phyloP scores from a whole-genome alignment of 1,140 invertebrate genomes.

The Nephotettix cincticeps region DNA sequence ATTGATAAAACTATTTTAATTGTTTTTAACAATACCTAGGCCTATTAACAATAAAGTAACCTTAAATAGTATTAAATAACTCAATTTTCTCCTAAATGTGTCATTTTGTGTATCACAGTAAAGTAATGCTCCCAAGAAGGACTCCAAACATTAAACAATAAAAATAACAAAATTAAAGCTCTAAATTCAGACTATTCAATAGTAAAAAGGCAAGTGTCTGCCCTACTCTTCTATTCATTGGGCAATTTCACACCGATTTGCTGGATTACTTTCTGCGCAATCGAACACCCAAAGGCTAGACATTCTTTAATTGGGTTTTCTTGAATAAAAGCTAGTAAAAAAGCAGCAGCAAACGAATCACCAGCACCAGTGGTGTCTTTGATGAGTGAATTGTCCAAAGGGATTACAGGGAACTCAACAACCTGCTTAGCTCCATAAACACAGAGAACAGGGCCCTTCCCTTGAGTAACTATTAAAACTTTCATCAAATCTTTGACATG shows the following conservation, averaged over 20 bases:
- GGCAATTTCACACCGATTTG: constrained; percentile 23
- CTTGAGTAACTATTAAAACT: constrained; percentile 40
- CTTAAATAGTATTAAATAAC: too few species aligned
- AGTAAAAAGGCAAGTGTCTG: background rate
- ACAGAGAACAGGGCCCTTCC: constrained; percentile 37
- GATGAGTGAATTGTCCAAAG: constrained; percentile 50
- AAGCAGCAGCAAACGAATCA: constrained; percentile 67
- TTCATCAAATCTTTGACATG: constrained; percentile 13
- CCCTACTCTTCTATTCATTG: background rate
- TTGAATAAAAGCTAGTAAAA: constrained; percentile 52
- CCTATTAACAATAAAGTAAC: too few species aligned
- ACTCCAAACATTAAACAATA: too few species aligned
- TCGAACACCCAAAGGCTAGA: constrained; percentile 14
- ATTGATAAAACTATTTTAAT: too few species aligned
- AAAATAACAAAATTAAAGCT: too few species aligned
- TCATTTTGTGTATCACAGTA: too few species aligned
- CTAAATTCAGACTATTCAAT: too few species aligned
- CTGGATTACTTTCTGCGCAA: constrained; percentile 28
- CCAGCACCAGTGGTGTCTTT: constrained; percentile 62
- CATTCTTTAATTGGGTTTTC: background rate
- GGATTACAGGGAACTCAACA: constrained; percentile 47
- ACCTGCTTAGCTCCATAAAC: background rate
- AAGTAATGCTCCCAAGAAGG: too few species aligned
- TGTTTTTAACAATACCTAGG: too few species aligned
- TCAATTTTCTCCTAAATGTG: too few species aligned